Base-by-base conservation (phyloP, 2,888 invertebrate species). In the Ypsolopha sequella region DNA sequence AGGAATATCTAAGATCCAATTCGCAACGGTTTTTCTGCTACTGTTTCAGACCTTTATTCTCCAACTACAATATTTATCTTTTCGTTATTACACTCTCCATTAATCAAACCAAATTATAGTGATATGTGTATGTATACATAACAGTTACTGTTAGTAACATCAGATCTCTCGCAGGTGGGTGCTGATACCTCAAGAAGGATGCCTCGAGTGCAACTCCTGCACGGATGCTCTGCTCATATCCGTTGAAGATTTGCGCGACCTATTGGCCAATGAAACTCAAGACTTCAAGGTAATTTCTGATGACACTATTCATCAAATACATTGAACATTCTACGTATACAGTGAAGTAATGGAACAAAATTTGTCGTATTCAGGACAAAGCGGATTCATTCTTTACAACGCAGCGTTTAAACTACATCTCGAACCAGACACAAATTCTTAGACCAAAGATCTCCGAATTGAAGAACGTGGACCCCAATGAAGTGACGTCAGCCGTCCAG, bases 171-270 rank as follows among this genome's bases (percentile, higher is more conserved):
- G 13, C 58, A 90, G 98, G 56, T 97, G 96, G 93, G 95, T 97
- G 0, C 89, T 99, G 10, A 90, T 97, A 39, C 90, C 90, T 3
- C 89, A 91, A 52, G 88, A 93, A 56, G 99, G 99, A 0, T 99
- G 99, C 68, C 90, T 92, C 64, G 92, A 92, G 60, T 99, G 99
- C 68, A 96, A 97, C 74, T 92, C 92, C 11, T 99, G 99, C 70
- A 95, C 95, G 0, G 95, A 97, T 67, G 93, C 95, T 41, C 88
- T 99, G 2, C 81, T 99, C 36, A 94, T 97, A 75, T 93, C 94
- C 1, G 93, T 97, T 0, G 95, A 98, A 63, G 85, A 89, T 9
- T 76, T 98, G 54, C 86, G 91, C 7, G 71, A 78, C 6, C 73
- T 91, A 24, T 89, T 98, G 33, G 89, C 91, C 45, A 93, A 93